phyloP scores from a whole-genome alignment of 1,140 invertebrate species.

The Microvelia longipes region DNA sequence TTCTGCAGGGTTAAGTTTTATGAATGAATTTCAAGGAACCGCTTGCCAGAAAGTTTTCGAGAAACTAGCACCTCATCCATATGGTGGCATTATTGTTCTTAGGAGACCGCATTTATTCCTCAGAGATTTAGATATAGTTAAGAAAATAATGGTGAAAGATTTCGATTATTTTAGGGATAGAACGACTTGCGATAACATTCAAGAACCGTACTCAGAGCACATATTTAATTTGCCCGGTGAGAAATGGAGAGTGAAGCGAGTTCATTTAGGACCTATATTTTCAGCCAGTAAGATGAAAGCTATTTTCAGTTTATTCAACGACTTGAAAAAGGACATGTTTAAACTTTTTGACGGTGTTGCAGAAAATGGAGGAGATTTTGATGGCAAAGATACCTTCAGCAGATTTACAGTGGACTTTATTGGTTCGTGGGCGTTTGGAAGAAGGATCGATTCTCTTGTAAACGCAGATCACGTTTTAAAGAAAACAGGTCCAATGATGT shows the following conservation, averaged over 20 bases:
- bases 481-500: no score
- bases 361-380: slow-evolving; percentile 16
- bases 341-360: slow-evolving; percentile 31
- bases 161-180: slow-evolving; percentile 35
- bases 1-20: no score
- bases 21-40: not conserved
- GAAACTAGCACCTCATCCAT: slow-evolving; percentile 6
- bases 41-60: not conserved
- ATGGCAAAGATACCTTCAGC: slow-evolving; percentile 37
- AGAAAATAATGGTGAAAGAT: slow-evolving; percentile 34
- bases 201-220: slow-evolving; percentile 21
- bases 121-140: slow-evolving; percentile 35
- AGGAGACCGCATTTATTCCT: slow-evolving; percentile 33
- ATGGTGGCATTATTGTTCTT: slow-evolving; percentile 33
- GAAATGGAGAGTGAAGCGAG: slow-evolving; percentile 40
- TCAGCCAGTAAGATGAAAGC: slow-evolving; percentile 30
- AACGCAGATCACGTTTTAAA: no score
- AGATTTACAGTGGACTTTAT: slow-evolving; percentile 47
- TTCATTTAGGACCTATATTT: slow-evolving; percentile 43
- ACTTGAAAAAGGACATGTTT: slow-evolving; percentile 21
- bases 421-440: slow-evolving; percentile 42
- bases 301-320: slow-evolving; percentile 28
- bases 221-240: slow-evolving; percentile 23
- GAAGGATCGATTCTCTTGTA: slow-evolving; percentile 39
- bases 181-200: slow-evolving; percentile 23